Percentiles rank a stretch among this genome's conserved stretches.
Conservation (phyloP, 2,888 invertebrate species). For the Euplagia quadripunctaria region DNA sequence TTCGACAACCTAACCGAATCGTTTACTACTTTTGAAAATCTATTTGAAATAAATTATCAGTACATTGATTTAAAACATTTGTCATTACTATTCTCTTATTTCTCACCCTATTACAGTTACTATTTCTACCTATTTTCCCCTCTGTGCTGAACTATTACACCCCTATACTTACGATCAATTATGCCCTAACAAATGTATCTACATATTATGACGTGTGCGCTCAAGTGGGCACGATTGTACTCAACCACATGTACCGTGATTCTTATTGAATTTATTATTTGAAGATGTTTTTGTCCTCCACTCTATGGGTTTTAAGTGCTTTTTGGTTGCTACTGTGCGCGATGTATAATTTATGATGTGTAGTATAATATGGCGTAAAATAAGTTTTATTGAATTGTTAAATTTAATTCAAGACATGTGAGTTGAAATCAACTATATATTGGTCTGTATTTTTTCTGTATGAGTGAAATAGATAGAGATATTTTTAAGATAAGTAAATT, state of each 20-base stretch:
- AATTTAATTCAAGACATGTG: neutral
- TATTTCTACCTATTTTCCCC: slow-evolving; percentile 33
- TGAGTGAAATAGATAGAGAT: too few relatives aligned
- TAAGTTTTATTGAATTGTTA: neutral
- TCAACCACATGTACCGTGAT: slow-evolving; percentile 84
- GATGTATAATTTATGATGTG: slow-evolving; percentile 32
- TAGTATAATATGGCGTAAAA: neutral
- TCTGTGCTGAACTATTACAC: slow-evolving; percentile 53
- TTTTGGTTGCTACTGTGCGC: slow-evolving; percentile 39
- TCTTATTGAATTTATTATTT: slow-evolving; percentile 77
- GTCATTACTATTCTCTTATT: neutral
- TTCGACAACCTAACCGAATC: neutral
- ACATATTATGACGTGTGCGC: slow-evolving; percentile 55
- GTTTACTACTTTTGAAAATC: neutral
- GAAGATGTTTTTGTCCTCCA: slow-evolving; percentile 73
- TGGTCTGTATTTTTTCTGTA: too few relatives aligned
- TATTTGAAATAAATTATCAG: fast-evolving
- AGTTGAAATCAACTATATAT: too few relatives aligned
- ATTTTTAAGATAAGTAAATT: too few relatives aligned
- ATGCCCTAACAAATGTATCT: slow-evolving; percentile 49
- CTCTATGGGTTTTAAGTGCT: slow-evolving; percentile 48
- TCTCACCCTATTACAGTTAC: too few relatives aligned
- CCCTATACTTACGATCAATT: slow-evolving; percentile 81
- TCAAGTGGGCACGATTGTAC: slow-evolving; percentile 66
- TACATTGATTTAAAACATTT: neutral